Base-by-base conservation (phyloP, 2,113 vertebrate genomes). In the Fregata magnificens region DNA sequence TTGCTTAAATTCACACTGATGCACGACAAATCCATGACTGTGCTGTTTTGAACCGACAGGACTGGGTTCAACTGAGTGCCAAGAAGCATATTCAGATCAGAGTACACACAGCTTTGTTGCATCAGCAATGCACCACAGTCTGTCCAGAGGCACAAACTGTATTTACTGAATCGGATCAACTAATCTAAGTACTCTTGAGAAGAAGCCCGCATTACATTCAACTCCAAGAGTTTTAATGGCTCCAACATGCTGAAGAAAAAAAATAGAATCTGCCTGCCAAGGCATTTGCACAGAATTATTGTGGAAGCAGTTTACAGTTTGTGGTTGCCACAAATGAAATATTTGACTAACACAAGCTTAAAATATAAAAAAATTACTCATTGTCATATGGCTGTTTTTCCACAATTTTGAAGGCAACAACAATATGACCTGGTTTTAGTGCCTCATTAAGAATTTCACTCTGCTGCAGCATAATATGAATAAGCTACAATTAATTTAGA, bases 271-370 rank as follows among this genome's bases (percentile, higher is more conserved):
- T 83, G 62, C 38, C 63, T 91, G 95, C 90, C 95, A 97, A 95
- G 62, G 66, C 50, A 90, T 95, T 91, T 93, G 58, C 67, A 90
- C 61, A 92, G 80, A 86, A 85, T 90, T 93, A 80, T 2, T 86
- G 66, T 61, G 89, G 94, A 81, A 94, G 74, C 62, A 81, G n/a
- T 74, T 86, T 52, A 86, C 29, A 83, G 87, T 47, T 95, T 86
- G 88, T 74, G 76, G 74, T 63, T 74, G 67, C 79, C 78, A 90
- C 87, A 96, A 86, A 90, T 67, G 49, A 93, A 95, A 67, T 78
- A 95, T 67, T 74, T 85, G 55, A 74, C 70, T 85, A 93, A 89
- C 70, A 62, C 24, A 80, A 62, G 50, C 66, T 82, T 93, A 61
- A 91, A 90, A 83, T 65, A 79, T 7, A 56, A 87, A 87, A 72